Conservation (phyloP, 2,113 vertebrate genomes). For the Halcyon malimbica region DNA sequence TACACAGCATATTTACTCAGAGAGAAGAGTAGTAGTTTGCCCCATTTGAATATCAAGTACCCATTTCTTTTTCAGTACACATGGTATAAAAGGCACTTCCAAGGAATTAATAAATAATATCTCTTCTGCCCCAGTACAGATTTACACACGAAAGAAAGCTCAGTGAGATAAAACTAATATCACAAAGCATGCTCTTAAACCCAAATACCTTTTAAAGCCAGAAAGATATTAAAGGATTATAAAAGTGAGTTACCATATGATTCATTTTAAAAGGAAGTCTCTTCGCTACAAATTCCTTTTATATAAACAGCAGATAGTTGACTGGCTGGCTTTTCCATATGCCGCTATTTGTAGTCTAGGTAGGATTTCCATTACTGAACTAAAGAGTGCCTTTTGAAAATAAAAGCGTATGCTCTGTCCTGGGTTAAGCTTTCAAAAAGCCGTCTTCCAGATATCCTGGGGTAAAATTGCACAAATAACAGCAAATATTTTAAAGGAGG, state of each 20-base stretch:
- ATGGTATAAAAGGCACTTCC: conserved; percentile 26
- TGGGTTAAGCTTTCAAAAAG: conserved; percentile 36
- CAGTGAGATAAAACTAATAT: conserved; percentile 3
- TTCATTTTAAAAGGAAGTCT: conserved; percentile 48
- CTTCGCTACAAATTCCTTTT: conserved; percentile 28
- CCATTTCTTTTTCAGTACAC: background rate
- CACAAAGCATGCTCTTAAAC: conserved; percentile 37
- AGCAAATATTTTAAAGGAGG: background rate
- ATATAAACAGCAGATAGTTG: conserved; percentile 17
- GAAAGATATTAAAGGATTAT: conserved; percentile 28
- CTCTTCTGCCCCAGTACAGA: background rate
- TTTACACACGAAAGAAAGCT: background rate
- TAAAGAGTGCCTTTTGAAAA: conserved; percentile 12
- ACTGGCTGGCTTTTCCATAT: background rate
- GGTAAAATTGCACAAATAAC: conserved; percentile 25
- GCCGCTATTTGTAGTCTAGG: conserved; percentile 1
- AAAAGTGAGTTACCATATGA: conserved; percentile 54
- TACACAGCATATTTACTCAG: background rate
- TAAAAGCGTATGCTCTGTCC: background rate
- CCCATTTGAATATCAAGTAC: conserved; percentile 3
- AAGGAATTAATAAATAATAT: conserved; percentile 42
- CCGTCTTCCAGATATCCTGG: background rate
- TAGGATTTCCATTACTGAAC: conserved; percentile 40
- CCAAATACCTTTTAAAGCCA: background rate
- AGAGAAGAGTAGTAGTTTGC: background rate